Evolutionary conservation across 2,888 invertebrate species (phyloP), one percentile per base, ranked within the genome.

Genomic region (Leucophenga montana): DNA sequence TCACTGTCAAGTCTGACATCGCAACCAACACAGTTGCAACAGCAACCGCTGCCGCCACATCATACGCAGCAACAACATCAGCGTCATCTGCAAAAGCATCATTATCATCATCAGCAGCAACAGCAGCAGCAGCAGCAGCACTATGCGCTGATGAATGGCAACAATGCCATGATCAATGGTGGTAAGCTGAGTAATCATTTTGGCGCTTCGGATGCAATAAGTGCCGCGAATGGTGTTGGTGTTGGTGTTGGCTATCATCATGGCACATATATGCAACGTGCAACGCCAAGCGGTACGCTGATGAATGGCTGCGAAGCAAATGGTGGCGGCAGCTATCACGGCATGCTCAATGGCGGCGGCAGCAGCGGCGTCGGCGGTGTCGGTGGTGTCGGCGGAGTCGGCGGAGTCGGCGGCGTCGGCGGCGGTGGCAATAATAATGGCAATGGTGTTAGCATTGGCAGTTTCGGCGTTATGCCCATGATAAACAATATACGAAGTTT

Each of bases 1-100:
- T 88, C 88, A 39, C 78, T 88, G 27, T 87, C 87, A 16, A 86
- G 85, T 73, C 77, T 87, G 70, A 86, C 86, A 16, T 87, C 88
- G n/a, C 88, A 88, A 70, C 83, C 86, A 27, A 84, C 85, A 68
- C 84, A 85, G 70, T 78, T 85, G 59, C 14, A 74, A 73, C 56
- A 70, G n/a, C 68, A 70, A 44, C 67, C 59, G 14, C 73, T 80
- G 62, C 74, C 77, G 2, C 82, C 84, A 22, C 85, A 85, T 73
- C 83, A 85, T 71, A 80, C 80, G n/a, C 82, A 82, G 46, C 80
- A 84, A 22, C 79, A 77, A 33, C 80, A 80, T 31, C 78, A 77
- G 50, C 79, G 81, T 69, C 74, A 76, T 46, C 78, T 76, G 66
- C 83, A 84, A 57, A 74, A 75, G 16, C 78, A 79, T 44, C 79